Evolutionary conservation across 2,888 invertebrate species (phyloP).

Genomic region (Rhorus exstirpatorius): DNA sequence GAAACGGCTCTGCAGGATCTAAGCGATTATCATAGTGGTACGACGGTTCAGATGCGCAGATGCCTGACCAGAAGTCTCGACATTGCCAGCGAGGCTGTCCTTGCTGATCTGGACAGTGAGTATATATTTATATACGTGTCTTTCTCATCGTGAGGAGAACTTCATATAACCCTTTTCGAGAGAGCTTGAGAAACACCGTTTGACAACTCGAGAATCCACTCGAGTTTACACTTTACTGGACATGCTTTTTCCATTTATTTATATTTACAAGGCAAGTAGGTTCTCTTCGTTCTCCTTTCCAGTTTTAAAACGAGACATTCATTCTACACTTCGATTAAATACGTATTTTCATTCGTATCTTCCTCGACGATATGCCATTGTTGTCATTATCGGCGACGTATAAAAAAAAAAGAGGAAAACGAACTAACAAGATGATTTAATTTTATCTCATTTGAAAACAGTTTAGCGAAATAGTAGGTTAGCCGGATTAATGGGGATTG

Average conservation of each 20-base stretch:
- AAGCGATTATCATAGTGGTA: conserved; percentile 88
- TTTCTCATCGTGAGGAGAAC: background rate
- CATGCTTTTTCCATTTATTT: background rate
- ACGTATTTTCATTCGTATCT: too few relatives aligned
- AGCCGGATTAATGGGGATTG: too few relatives aligned
- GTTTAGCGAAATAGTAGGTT: too few relatives aligned
- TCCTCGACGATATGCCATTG: too few relatives aligned
- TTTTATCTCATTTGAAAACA: too few relatives aligned
- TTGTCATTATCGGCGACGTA: too few relatives aligned
- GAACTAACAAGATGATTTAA: too few relatives aligned
- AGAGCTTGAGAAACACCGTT: background rate
- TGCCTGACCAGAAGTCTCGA: conserved; percentile 88
- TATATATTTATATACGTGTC: conserved; percentile 65
- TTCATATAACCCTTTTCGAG: background rate
- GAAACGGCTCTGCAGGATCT: conserved; percentile 89
- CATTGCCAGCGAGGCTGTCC: conserved; percentile 88
- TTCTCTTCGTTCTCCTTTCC: too few relatives aligned
- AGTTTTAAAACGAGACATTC: too few relatives aligned
- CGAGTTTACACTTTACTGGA: background rate
- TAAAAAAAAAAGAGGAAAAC: too few relatives aligned
- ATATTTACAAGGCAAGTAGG: too few relatives aligned
- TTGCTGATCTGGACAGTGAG: conserved; percentile 90
- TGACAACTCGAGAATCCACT: conserved; percentile 17
- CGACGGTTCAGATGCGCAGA: conserved; percentile 89
- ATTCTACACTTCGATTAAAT: too few relatives aligned